Base-by-base conservation (phyloP, 1,140 invertebrate species). In the Drosophila sulfurigaster region DNA sequence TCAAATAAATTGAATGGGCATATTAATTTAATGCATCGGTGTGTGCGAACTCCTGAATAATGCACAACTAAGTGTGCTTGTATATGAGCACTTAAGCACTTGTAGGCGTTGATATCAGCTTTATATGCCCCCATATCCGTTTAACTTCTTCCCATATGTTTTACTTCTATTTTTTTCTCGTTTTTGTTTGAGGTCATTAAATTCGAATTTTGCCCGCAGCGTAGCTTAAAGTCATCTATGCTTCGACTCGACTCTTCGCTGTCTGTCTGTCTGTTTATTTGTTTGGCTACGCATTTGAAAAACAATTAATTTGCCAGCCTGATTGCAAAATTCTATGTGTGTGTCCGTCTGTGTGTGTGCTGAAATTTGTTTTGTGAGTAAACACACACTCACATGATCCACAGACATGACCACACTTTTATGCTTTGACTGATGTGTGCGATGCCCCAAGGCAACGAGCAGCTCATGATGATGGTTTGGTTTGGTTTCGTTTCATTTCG, bases 241-340 rank as follows among this genome's bases (percentile, higher is more conserved):
- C 41, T 15, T 0, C 16, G 0, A 1, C 10, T 11, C 3, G 62
- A 0, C 30, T n/a, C 5, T 8, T 11, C 35, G 7, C 2, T 35
- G 11, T n/a, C 32, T 38, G 6, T 38, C 25, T 38, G 35, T 78
- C 20, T 64, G 56, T 75, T 69, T 79, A 73, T 87, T 87, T 87
- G 75, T 79, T 87, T 82, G 45, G 65, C 65, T 82, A 82, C 79
- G 79, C 85, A 83, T 88, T 88, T 78, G 74, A 71, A 68, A 83
- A 89, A 83, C 78, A 87, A 87, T 87, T 88, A 87, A 87, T 88
- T 87, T 85, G 67, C 38, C 46, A 48, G 59, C 25, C 28, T 46
- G 77, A 71, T 67, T 78, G 81, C 63, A 77, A 85, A 80, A 82
- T 82, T 79, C 66, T 70, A 49, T 66, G 51, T 70, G 46, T 77